Evolutionary conservation across 2,888 invertebrate genomes (phyloP), one percentile per base, ranked within the genome.

Genomic region (Eupeodes latifasciatus): DNA sequence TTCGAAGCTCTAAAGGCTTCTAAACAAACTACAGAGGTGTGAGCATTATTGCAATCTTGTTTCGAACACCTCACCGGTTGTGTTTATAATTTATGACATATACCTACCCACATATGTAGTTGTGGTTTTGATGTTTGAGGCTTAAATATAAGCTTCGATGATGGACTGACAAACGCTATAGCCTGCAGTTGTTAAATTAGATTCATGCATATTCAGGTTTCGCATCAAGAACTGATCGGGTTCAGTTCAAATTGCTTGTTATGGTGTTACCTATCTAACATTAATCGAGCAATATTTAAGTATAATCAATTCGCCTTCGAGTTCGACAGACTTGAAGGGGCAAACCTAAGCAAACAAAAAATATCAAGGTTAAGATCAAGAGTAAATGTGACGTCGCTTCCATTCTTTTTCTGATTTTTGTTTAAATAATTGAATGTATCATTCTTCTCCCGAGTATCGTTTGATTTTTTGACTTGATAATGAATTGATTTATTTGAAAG

Each of bases 291-390:
- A 57, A 44, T 5, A 12, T 5, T 44, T 34, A 6, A 51, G 2
- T n/a, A 27, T 34, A 57, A 47, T 44, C 5, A 10, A 44, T n/a
- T 34, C 10, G 10, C 47, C 47, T 49, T 66, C 5, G 14, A 47
- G 16, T 40, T 53, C n/a, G 44, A 9, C n/a, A 72, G 47, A 47
- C 19, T 27, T 27, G 5, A 72, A 53, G 44, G 19, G 34, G 44
- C n/a, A 72, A 27, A 27, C 9, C 6, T 66, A 3, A 14, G 14
- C 14, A 14, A 59, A 59, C 14, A 34, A 34, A 14, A 11, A 53
- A 12, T 5, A 51, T 47, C 72, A 72, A 72, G 72, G 72, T 59
- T 34, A 72, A 72, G 72, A 72, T 72, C 59, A 47, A 72, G 16
- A 72, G 27, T 47, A 14, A 19, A 55, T 7, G 12, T 44, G 51